These are phyloP conservation scores for Equus quagga DNA, from an alignment of 2,113 vertebrate genomes.

Conservation along the genomic window DNA sequence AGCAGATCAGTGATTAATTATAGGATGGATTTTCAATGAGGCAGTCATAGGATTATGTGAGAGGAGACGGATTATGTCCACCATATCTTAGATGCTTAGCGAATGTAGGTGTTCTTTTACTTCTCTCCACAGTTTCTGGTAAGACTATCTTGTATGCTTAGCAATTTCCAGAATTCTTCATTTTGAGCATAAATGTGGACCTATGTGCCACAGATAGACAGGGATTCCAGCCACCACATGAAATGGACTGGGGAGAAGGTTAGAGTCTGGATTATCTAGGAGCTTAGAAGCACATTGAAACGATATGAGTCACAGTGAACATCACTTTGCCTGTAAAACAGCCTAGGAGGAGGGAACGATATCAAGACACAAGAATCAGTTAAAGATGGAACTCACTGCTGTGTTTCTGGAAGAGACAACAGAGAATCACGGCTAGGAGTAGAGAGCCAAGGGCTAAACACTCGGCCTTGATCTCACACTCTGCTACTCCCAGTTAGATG, in stretches of 20 bases:
- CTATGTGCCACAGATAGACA: accelerated
- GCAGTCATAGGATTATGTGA: neutral
- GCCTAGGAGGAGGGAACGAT: neutral
- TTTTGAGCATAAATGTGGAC: neutral
- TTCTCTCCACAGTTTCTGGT: neutral
- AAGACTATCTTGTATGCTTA: neutral
- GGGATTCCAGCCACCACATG: too few relatives aligned
- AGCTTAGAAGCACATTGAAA: neutral
- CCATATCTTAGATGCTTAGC: accelerated
- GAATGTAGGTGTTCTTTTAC: neutral
- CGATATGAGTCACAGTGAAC: neutral
- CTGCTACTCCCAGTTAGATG: neutral
- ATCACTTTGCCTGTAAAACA: neutral
- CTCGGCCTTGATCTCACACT: neutral
- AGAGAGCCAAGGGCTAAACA: too few relatives aligned
- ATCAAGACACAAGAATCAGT: neutral
- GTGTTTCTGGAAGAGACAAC: neutral
- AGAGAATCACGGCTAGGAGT: too few relatives aligned
- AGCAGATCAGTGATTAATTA: neutral
- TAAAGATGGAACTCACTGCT: neutral
- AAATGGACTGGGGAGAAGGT: neutral
- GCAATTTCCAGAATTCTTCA: neutral
- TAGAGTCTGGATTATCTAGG: neutral
- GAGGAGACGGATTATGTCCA: neutral
- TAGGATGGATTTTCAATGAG: neutral